Evolutionary conservation across 2,113 vertebrate genomes (phyloP), one percentile per base, ranked within the genome.

Genomic region (Carassius auratus): DNA sequence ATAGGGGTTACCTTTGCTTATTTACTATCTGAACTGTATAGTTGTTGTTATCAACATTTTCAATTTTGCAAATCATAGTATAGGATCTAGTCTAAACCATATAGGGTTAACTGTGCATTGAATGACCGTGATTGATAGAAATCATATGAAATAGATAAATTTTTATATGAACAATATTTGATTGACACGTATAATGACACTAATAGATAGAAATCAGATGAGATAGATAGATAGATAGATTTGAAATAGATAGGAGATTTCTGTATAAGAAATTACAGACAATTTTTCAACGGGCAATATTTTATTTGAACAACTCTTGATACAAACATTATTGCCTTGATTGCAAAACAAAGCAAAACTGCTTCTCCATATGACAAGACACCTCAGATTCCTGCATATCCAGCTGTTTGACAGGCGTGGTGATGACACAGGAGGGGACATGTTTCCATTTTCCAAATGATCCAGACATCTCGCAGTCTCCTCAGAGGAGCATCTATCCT

Each of bases 401-500:
- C 93, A 90, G 91, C 88, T 90, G 89, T 88, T 89, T 86, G 89
- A 88, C 83, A 91, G 90, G 87, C 91, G 73, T 84, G 88, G 88
- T 85, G 79, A 83, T 90, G 88, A 92, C 90, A 90, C 90, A 84
- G 81, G 91, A 89, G 89, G 92, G 81, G 90, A 90, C 90, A 90
- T 89, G 87, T 92, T 93, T 92, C 91, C 92, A 91, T 74, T 79
- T 77, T 89, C 89, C 86, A 88, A 89, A 85, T 86, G 86, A 92
- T 86, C 90, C 91, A 88, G 88, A 90, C 90, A 90, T 93, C 87
- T 90, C 88, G 84, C 45, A 3, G 87, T 85, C 88, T 94, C 93
- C 93, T 90, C 36, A 36, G 93, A 93, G 94, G 89, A 91, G 92
- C 91, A 94, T 93, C 91, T 91, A 91, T 92, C 93, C 93, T 92